A percentile compares a stretch with the other conserved stretches of the same genome.
Conservation (phyloP, 1,140 invertebrate genomes). For the Diorhabda elongata region DNA sequence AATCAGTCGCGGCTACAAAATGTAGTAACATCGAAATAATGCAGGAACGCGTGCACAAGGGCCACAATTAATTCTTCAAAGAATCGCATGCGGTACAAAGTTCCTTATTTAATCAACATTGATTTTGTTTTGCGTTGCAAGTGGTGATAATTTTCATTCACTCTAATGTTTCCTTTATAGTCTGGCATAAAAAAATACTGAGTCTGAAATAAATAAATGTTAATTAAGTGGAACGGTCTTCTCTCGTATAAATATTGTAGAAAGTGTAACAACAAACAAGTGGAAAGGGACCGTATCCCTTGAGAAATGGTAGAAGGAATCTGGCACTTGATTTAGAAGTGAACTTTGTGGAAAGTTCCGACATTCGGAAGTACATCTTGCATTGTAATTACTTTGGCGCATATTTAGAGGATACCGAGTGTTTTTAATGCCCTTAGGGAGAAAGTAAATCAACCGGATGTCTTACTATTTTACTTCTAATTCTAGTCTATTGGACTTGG, state of each 20-base stretch:
- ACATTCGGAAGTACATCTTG: constrained; percentile 40
- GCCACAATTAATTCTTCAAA: too few species aligned
- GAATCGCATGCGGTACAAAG: too few species aligned
- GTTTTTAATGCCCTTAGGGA: constrained; percentile 40
- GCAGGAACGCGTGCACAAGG: too few species aligned
- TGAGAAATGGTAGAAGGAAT: constrained; percentile 10
- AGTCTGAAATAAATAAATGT: not conserved
- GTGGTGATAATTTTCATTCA: not conserved
- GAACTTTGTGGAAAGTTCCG: constrained; percentile 26
- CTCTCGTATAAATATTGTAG: not conserved
- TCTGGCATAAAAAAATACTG: not conserved
- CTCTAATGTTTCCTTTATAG: not conserved
- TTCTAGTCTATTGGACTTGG: constrained; percentile 32
- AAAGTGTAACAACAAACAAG: constrained; percentile 2
- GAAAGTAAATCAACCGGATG: constrained; percentile 37
- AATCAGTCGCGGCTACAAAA: too few species aligned
- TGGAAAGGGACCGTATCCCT: constrained; percentile 18
- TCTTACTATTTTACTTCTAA: constrained; percentile 37
- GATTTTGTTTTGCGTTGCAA: not conserved
- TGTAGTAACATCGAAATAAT: too few species aligned
- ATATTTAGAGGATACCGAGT: constrained; percentile 42
- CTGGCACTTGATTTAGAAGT: constrained; percentile 20
- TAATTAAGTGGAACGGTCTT: not conserved
- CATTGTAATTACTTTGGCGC: constrained; percentile 42
- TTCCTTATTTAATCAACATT: not conserved